Evolutionary conservation across 2,113 vertebrate species (phyloP), one percentile per base, ranked within the genome.

Genomic region (Macrotis lagotis): DNA sequence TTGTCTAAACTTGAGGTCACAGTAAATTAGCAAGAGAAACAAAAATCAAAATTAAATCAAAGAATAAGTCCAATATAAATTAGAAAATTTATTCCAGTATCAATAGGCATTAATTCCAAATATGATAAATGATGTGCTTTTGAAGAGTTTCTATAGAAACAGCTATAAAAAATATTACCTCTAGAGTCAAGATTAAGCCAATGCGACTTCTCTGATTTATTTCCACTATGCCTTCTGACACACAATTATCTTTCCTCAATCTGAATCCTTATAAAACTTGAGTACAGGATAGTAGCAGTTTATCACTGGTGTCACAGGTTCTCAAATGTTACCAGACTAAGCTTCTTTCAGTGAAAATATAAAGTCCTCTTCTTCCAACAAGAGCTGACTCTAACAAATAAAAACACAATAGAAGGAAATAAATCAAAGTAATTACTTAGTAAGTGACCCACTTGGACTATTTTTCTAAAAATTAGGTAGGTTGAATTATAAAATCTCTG

Each of bases 391-490:
- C 26, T 48, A 94, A 95, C 74, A 94, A 96, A 51, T 90, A 92
- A 88, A 48, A 95, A 59, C 5, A 91, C 50, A 96, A 93, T 8
- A 93, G 25, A 50, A 31, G 9, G 16, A 95, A 94, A 96, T 90
- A 95, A 89, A 93, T 53, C 83, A 53, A 90, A 96, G 24, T 83
- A 93, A 97, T 93, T 94, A 93, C 52, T 92, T 83, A 96, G 93
- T 90, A 91, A 96, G 94, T 92, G 37, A 96, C 31, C 94, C 91
- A 66, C 53, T 96, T 93, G 51, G 93, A 93, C 90, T 93, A 97
- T 50, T 94, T 94, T 94, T 92, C 90, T 97, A 44, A 95, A 94
- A 94, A 94, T 74, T 96, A 92, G 50, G 93, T 50, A 96, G 95
- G 95, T 0, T 51, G 8, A 95, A 92, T 19, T 95, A 3, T 53